A percentile compares a stretch with the other conserved stretches of the same genome.
Conservation (phyloP, 2,797 vertebrate genomes). For the Catamblyrhynchus diadema region DNA sequence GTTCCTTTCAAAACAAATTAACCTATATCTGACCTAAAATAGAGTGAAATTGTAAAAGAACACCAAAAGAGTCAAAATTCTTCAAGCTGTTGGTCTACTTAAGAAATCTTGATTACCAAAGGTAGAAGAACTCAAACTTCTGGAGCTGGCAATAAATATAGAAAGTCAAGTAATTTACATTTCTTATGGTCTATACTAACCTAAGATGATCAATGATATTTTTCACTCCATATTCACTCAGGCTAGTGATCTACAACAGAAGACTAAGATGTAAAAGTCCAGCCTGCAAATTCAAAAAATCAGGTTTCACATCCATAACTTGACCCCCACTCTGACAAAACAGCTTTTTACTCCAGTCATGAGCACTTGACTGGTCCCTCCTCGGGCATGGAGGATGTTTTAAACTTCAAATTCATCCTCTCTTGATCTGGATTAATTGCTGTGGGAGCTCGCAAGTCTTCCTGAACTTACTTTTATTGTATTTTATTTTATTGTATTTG, state of each 20-base stretch:
- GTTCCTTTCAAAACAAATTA: background rate
- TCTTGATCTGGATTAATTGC: slow-evolving; percentile 17
- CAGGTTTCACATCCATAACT: background rate
- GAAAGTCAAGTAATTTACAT: background rate
- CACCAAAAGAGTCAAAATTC: background rate
- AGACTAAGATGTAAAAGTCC: background rate
- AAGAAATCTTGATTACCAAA: background rate
- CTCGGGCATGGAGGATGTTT: background rate
- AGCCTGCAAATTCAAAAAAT: background rate
- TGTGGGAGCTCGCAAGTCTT: background rate
- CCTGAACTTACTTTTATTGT: background rate
- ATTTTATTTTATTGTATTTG: background rate
- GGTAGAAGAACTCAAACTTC: background rate
- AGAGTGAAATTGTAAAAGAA: background rate
- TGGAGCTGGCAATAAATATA: background rate
- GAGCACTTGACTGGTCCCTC: background rate
- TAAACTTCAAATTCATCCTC: background rate
- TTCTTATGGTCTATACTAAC: background rate
- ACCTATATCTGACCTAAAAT: background rate
- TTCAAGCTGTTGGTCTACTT: background rate
- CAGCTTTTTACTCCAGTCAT: background rate
- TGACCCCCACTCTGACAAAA: background rate
- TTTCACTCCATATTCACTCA: background rate
- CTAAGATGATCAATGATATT: background rate
- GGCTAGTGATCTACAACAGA: background rate